Evolutionary conservation across 2,797 vertebrate genomes (phyloP).

Genomic region (Sparus aurata): DNA sequence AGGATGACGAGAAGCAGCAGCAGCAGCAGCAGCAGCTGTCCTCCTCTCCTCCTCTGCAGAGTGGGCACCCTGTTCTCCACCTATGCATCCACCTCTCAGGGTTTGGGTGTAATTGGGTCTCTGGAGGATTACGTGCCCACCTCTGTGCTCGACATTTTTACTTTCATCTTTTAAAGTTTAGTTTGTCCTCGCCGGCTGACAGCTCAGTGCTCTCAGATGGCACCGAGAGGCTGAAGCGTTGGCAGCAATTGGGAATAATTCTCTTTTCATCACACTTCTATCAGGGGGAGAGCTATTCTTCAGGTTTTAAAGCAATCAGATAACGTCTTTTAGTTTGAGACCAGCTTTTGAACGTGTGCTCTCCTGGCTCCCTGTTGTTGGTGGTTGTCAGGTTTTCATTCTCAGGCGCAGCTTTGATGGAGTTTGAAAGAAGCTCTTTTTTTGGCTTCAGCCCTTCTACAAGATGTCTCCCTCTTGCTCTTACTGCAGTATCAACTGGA

Average conservation of each 20-base stretch:
- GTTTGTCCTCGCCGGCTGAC: conserved; percentile 29
- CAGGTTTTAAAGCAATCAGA: conserved; percentile 10
- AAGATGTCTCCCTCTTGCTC: not conserved
- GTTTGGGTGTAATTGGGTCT: conserved; percentile 40
- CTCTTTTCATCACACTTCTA: conserved; percentile 36
- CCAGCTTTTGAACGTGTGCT: not conserved
- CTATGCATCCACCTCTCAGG: conserved; percentile 16
- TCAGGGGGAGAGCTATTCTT: not conserved
- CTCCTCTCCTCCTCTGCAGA: not conserved
- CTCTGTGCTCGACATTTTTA: conserved; percentile 18
- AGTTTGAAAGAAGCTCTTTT: not conserved
- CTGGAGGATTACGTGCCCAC: conserved; percentile 34
- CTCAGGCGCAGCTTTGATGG: not conserved
- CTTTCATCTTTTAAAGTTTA: conserved; percentile 41
- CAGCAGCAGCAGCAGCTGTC: not conserved
- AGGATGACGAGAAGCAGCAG: not conserved
- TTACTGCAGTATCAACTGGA: not conserved
- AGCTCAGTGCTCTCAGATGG: conserved; percentile 15
- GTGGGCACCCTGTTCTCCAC: conserved; percentile 12
- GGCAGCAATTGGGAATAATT: conserved; percentile 32
- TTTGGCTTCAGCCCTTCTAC: not conserved
- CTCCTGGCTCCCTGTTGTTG: not conserved
- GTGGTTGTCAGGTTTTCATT: not conserved
- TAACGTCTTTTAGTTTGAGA: conserved; percentile 13
- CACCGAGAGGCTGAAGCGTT: conserved; percentile 18